Evolutionary conservation across 2,797 vertebrate species (phyloP), one percentile per base, ranked within the genome.

Genomic region (Phrynocephalus guinanensis): DNA sequence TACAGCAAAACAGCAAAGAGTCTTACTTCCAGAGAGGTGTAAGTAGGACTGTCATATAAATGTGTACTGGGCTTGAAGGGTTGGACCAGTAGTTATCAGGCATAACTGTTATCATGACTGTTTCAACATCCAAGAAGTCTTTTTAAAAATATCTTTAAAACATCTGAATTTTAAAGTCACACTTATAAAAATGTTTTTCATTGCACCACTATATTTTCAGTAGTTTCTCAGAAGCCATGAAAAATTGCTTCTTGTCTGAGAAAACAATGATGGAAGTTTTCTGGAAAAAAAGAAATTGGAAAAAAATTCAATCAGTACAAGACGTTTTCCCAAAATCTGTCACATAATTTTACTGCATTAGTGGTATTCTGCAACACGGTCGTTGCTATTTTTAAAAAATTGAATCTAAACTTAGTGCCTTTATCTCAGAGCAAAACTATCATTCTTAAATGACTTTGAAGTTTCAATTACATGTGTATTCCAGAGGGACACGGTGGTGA

Each of bases 391-490:
- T 44, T 44, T 79, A 67, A 70, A 52, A 15, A 20, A 75, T 76
- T 66, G 56, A 73, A 81, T 89, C 88, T 95, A 89, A 93, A 95
- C 94, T 91, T 87, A 52, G 50, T 85, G 92, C 82, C 83, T 92
- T 92, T 93, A 85, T 92, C 91, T 87, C 44, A 28, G 77, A 76
- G 86, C 60, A 91, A 88, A 93, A 89, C 94, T 94, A 93, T 80
- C 92, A 87, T 86, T 93, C 68, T 76, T 90, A 92, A 95, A 90
- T 95, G 94, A 92, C 88, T 93, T 87, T 93, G 93, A 95, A 94
- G 93, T 94, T 96, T 96, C 94, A 95, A 94, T 97, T 96, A 91
- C 94, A 94, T 83, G 87, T 70, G 88, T 85, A 95, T 95, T 95
- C 94, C 63, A 73, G 90, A 92, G 94, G 86, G 91, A 91, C 0